phyloP scores from a whole-genome alignment of 2,888 invertebrate species.

The Alcis repandata region DNA sequence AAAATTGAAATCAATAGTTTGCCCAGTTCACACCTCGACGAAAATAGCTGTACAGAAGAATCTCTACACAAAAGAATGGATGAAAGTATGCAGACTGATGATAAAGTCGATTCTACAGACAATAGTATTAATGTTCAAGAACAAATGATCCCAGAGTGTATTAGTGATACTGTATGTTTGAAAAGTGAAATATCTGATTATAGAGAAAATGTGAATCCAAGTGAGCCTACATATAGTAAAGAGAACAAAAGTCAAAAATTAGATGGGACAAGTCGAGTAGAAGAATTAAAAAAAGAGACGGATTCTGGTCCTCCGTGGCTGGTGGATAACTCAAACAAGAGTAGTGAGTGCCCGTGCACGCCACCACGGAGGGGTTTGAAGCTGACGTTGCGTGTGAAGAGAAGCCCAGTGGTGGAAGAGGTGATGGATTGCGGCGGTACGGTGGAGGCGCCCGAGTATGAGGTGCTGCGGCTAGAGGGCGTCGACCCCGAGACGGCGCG shows the following conservation, averaged over 20 bases:
- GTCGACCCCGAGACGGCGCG: slow-evolving; percentile 87
- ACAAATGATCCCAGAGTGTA: slow-evolving; percentile 68
- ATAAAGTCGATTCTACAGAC: slow-evolving; percentile 58
- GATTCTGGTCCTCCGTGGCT: slow-evolving; percentile 77
- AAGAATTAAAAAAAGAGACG: slow-evolving; percentile 76
- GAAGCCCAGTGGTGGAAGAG: slow-evolving; percentile 94
- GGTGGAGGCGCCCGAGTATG: slow-evolving; percentile 92
- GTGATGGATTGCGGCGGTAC: slow-evolving; percentile 91
- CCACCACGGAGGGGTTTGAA: slow-evolving; percentile 89
- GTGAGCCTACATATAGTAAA: slow-evolving; percentile 78
- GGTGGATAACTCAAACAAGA: slow-evolving; percentile 79
- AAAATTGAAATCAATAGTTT: slow-evolving; percentile 57
- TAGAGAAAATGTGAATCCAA: slow-evolving; percentile 85
- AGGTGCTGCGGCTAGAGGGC: slow-evolving; percentile 93
- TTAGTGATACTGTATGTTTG: slow-evolving; percentile 71
- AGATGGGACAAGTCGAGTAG: slow-evolving; percentile 69
- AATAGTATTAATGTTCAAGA: slow-evolving; percentile 61
- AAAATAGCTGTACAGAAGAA: slow-evolving; percentile 73
- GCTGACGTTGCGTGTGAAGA: slow-evolving; percentile 94
- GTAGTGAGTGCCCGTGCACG: slow-evolving; percentile 84
- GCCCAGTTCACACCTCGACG: slow-evolving; percentile 59
- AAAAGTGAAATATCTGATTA: slow-evolving; percentile 82
- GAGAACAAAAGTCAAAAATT: slow-evolving; percentile 72
- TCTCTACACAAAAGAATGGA: slow-evolving; percentile 70
- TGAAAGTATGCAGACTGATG: slow-evolving; percentile 54